Base-by-base conservation (phyloP, 2,797 vertebrate genomes). In the Chanos chanos region DNA sequence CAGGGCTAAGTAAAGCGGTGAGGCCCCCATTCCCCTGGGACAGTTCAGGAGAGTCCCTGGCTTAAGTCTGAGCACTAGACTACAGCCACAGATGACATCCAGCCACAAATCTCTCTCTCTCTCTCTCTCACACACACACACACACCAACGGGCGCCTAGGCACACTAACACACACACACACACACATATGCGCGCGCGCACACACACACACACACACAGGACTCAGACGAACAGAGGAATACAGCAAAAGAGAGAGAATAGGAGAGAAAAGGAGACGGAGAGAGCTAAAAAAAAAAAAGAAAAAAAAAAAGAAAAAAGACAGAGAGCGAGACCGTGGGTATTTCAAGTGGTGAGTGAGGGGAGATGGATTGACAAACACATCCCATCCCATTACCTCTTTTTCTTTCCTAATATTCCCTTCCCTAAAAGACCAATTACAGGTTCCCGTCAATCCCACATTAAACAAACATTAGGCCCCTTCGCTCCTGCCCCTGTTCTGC, bases 381-480 rank as follows among this genome's bases (percentile, higher is more conserved):
- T n/a, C n/a, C n/a, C n/a, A n/a, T n/a, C n/a, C n/a, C n/a, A n/a
- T n/a, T n/a, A n/a, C n/a, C n/a, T 47, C 1, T 86, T 68, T 65
- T 70, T 85, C 80, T 80, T 87, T 91, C 88, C 91, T 89, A 89
- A 91, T 89, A 89, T 90, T 85, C 82, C 76, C 71, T 81, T 41
- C 48, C 86, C 74, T 89, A 92, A 92, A 86, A 89, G 83, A 76
- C 30, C 73, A 90, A 94, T 94, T 92, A 94, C 89, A 93, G 83
- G 87, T 90, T 87, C 89, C 83, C 82, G 89, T 89, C 75, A 85
- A 93, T 89, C 91, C 91, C 91, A 92, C 92, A 95, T 93, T 93
- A 94, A 94, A 92, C 91, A 92, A 94, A 93, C 91, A 90, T 90
- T 88, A 74, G 89, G 86, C 85, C 86, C n/a, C n/a, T n/a, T n/a